Evolutionary conservation across 1,140 invertebrate species (phyloP), one percentile per base, ranked within the genome.

Genomic region (Nymphalis io): DNA sequence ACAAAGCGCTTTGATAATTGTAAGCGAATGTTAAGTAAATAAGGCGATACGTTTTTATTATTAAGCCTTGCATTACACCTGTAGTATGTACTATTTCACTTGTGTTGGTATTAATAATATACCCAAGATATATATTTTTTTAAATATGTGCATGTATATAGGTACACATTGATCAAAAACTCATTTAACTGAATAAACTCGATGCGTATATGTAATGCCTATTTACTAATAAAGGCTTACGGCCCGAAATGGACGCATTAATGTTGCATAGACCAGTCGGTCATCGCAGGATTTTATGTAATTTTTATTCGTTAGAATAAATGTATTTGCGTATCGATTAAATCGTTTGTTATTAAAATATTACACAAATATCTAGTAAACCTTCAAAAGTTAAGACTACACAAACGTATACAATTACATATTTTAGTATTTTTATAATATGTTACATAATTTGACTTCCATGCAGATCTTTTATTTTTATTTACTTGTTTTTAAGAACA

Each of bases 1-100:
- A 86, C 78, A 51, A 75, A 77, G 78, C 79, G 65, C 61, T 81
- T 77, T 60, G 73, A 58, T 68, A 38, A 39, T 48, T 62, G 42
- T 62, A 27, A 55, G 69, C 74, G 64, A 72, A 60, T 71, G 20
- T 68, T 58, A 70, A 48, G 23, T 75, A 70, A 73, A 66, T 72
- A 73, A 60, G 68, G 39, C 39, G 55, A 46, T 58, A 66, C n/a
- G 15, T 55, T 55, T 65, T 18, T 66, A 58, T 59, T 66, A 55
- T 42, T 51, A 72, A 64, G 58, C 1, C 27, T 62, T 33, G 20
- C 15, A 33, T 55, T 46, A 18, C 18, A 64, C 62, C 61, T 62
- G 20, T 3, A 42, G 46, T 44, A 4, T 6, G 1, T n/a, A 12
- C 12, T 13, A 18, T 33, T 62, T 51, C 11, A 8, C 1, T 20